Conservation (phyloP, 2,888 invertebrate genomes). For the Venusia cambrica region DNA sequence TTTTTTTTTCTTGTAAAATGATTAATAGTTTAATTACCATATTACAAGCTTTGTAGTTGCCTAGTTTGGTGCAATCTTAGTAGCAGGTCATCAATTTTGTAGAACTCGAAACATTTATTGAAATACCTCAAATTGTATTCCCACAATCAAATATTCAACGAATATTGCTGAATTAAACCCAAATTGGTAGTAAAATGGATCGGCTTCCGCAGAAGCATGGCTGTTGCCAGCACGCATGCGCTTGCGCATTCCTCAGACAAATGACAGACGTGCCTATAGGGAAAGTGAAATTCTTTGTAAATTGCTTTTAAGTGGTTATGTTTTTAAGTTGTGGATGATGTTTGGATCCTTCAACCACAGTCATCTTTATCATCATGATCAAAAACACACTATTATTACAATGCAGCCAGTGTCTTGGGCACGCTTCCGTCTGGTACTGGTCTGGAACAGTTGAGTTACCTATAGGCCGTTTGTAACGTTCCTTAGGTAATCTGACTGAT, state of each 20-base stretch:
- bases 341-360: not conserved
- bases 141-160: slow-evolving; percentile 31
- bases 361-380: slow-evolving; percentile 4
- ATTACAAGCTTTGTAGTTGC: too few species aligned
- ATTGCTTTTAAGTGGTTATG: slow-evolving; percentile 26
- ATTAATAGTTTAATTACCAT: too few species aligned
- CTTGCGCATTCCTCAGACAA: slow-evolving; percentile 38
- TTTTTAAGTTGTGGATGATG: not conserved
- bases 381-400: too few species aligned
- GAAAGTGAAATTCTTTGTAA: slow-evolving; percentile 44
- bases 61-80: too few species aligned
- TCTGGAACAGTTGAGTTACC: too few species aligned
- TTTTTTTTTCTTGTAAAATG: too few species aligned
- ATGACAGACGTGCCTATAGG: slow-evolving; percentile 55
- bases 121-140: slow-evolving; percentile 33
- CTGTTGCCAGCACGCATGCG: slow-evolving; percentile 43
- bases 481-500: too few species aligned
- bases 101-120: too few species aligned
- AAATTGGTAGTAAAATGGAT: slow-evolving; percentile 26
- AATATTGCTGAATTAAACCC: slow-evolving; percentile 11
- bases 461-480: too few species aligned
- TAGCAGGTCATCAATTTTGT: too few species aligned
- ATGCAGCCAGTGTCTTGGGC: too few species aligned
- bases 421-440: too few species aligned
- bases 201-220: slow-evolving; percentile 61